These are phyloP conservation scores for Dryas iulia DNA, from an alignment of 1,140 invertebrate species.

Conservation along the genomic window DNA sequence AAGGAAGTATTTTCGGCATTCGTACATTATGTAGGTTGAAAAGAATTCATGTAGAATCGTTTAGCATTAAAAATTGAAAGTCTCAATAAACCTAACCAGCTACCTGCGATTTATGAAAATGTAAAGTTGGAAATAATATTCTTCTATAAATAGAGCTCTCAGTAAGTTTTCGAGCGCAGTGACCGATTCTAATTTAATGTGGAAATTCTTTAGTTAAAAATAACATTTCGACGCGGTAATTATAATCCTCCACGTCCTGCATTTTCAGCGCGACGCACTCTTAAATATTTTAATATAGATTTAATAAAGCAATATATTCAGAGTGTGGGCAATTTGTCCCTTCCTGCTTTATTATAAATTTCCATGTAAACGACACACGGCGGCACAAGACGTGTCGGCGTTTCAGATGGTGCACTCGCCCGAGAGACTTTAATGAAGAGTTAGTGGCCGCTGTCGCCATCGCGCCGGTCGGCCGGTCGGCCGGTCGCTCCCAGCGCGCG, in stretches of 20 bases:
- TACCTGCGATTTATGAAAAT: background rate
- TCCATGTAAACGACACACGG: constrained; percentile 1
- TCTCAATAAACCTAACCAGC: background rate
- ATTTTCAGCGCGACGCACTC: too few relatives aligned
- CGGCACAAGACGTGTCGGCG: constrained; percentile 6
- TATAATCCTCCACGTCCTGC: too few relatives aligned
- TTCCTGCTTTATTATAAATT: too few relatives aligned
- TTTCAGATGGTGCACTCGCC: background rate
- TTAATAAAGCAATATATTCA: background rate
- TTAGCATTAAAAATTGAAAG: background rate
- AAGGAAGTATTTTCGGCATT: constrained; percentile 11
- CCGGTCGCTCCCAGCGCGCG: too few relatives aligned
- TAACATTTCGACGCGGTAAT: too few relatives aligned
- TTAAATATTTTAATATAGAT: background rate
- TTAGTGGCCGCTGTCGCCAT: constrained; percentile 14
- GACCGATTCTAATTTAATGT: too few relatives aligned
- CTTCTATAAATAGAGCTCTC: too few relatives aligned
- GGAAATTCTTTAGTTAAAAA: too few relatives aligned
- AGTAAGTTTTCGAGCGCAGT: too few relatives aligned
- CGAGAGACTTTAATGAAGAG: constrained; percentile 26
- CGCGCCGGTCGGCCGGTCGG: constrained; percentile 30
- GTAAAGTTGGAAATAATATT: background rate
- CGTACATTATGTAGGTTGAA: background rate
- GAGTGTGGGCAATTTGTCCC: background rate
- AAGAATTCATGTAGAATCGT: constrained; percentile 14